Conservation (phyloP, 2,113 vertebrate genomes). For the Erpornis zantholeuca region DNA sequence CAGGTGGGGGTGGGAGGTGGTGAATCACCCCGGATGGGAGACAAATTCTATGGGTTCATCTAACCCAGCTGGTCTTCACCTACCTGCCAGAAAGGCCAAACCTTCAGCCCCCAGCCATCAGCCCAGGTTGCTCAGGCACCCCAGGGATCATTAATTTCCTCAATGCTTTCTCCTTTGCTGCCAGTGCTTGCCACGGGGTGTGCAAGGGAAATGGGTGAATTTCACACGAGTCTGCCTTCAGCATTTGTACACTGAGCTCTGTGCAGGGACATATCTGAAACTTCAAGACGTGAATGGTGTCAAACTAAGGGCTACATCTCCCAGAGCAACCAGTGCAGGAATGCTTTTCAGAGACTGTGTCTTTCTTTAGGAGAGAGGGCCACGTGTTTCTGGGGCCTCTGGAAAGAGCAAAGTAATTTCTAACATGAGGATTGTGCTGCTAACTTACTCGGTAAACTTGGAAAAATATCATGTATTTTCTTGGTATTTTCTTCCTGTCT, state of each 20-base stretch:
- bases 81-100: not conserved
- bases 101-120: not conserved
- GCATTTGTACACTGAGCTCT: not conserved
- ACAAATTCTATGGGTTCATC: not conserved
- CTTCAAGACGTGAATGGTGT: not conserved
- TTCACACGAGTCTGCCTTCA: not conserved
- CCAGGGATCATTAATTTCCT: not conserved
- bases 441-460: not conserved
- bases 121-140: not conserved
- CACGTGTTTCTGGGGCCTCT: not conserved
- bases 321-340: not conserved
- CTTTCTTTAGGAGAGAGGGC: not conserved
- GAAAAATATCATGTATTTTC: not conserved
- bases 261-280: not conserved
- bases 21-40: rapidly evolving
- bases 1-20: not conserved
- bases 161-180: not conserved
- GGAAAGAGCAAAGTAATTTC: not conserved
- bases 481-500: not conserved
- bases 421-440: not conserved
- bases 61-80: not conserved
- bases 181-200: not conserved
- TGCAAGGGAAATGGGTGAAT: not conserved
- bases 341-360: not conserved
- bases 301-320: not conserved